phyloP scores from a whole-genome alignment of 2,797 vertebrate species.

The Psittacula echo region DNA sequence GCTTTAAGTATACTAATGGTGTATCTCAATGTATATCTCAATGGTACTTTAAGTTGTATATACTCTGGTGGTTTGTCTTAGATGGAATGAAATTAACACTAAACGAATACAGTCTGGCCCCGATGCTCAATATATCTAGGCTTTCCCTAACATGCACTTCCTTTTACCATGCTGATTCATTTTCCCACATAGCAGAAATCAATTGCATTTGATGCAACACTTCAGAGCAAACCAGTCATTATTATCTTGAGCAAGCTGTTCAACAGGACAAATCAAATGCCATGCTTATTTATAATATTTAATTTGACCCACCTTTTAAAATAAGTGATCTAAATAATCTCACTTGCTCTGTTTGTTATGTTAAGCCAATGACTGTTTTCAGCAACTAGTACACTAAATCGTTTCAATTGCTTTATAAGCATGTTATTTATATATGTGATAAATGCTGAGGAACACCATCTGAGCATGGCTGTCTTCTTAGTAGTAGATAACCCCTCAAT shows the following conservation, averaged over 20 bases:
- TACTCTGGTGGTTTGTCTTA: not conserved
- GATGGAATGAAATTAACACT: not conserved
- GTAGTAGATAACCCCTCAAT: not conserved
- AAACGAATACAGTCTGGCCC: not conserved
- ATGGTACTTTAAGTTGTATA: not conserved
- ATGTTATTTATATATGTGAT: not conserved
- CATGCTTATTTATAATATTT: not conserved
- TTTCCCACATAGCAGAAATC: not conserved
- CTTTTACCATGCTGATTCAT: not conserved
- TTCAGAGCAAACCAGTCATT: not conserved
- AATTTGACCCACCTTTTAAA: not conserved
- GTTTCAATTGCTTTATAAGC: not conserved
- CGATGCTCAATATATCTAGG: accelerated
- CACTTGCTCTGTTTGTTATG: not conserved
- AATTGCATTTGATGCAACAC: not conserved
- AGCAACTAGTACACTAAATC: not conserved
- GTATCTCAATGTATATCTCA: not conserved
- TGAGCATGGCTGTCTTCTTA: not conserved
- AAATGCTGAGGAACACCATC: not conserved
- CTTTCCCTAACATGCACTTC: not conserved
- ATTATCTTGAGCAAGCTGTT: not conserved
- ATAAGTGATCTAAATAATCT: not conserved
- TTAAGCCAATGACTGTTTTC: not conserved
- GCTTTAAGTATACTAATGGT: not conserved
- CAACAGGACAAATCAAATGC: not conserved